These are phyloP conservation scores for Troides aeacus DNA, from an alignment of 2,888 invertebrate species.

Conservation along the genomic window DNA sequence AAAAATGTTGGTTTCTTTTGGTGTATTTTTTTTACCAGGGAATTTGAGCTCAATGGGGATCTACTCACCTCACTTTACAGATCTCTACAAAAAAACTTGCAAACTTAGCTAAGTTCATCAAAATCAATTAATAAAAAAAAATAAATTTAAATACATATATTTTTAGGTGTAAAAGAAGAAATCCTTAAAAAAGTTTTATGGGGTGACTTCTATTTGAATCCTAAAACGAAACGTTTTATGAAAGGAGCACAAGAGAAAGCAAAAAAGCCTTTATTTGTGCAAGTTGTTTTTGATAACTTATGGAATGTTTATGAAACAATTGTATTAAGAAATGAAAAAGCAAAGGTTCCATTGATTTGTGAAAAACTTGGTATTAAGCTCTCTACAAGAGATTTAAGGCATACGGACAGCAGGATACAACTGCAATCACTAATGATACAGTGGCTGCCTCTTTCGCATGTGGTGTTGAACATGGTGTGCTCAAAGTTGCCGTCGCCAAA, in stretches of 20 bases:
- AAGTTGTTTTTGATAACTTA: constrained; percentile 93
- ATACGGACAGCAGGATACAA: constrained; percentile 88
- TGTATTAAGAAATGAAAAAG: constrained; percentile 86
- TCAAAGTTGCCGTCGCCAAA: constrained; percentile 90
- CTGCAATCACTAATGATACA: constrained; percentile 90
- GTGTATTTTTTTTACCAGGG: too few relatives aligned
- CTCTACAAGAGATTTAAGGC: constrained; percentile 86
- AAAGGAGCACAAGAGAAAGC: constrained; percentile 95
- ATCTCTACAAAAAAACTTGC: too few relatives aligned
- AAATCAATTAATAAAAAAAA: too few relatives aligned
- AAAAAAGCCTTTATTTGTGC: constrained; percentile 95
- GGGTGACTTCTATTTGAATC: constrained; percentile 95
- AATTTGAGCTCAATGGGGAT: too few relatives aligned
- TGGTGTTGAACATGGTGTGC: constrained; percentile 91
- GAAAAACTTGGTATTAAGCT: constrained; percentile 88
- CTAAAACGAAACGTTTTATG: constrained; percentile 90
- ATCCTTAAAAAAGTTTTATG: constrained; percentile 90
- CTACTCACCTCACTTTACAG: too few relatives aligned
- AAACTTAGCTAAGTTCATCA: too few relatives aligned
- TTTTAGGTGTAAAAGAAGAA: constrained; percentile 83
- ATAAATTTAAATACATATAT: too few relatives aligned
- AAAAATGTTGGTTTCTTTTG: too few relatives aligned
- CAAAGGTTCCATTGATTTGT: constrained; percentile 84
- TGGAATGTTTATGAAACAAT: constrained; percentile 94
- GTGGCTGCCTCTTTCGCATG: constrained; percentile 93